Conservation (phyloP, 2,797 vertebrate genomes). For the Phrynocephalus guinanensis region DNA sequence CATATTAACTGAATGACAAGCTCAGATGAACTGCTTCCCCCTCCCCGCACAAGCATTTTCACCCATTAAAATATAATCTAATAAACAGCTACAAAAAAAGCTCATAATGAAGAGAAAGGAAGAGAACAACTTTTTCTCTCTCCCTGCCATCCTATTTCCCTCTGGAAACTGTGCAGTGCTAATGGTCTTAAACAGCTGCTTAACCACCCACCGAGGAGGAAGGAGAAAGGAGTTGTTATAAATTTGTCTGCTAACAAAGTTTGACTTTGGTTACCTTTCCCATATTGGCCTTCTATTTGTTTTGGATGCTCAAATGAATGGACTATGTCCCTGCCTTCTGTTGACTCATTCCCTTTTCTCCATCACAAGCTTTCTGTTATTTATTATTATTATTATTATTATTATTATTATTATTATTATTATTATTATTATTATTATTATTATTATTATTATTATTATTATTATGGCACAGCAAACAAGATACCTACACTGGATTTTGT, state of each 20-base stretch:
- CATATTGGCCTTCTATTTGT: conserved; percentile 42
- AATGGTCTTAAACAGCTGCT: conserved; percentile 68
- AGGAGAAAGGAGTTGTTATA: conserved; percentile 56
- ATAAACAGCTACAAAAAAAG: conserved; percentile 52
- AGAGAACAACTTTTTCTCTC: conserved; percentile 38
- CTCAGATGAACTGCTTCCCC: conserved; percentile 53
- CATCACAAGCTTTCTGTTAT: too few species aligned
- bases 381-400: too few species aligned
- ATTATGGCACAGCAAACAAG: too few species aligned
- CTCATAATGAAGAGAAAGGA: conserved; percentile 47
- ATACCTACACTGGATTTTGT: too few species aligned
- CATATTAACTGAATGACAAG: conserved; percentile 57
- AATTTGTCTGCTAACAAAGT: conserved; percentile 42
- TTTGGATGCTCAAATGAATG: conserved; percentile 55
- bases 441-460: too few species aligned
- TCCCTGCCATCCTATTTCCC: conserved; percentile 39
- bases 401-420: too few species aligned
- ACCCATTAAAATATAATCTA: conserved; percentile 55
- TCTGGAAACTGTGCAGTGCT: conserved; percentile 38
- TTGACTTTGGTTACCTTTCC: too few species aligned
- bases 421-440: too few species aligned
- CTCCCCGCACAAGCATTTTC: conserved; percentile 41
- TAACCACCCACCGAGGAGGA: conserved; percentile 64
- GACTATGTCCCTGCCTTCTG: not conserved
- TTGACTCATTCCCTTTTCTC: too few species aligned